A percentile compares a stretch with the other conserved stretches of the same genome.
Evolutionary conservation across 1,140 invertebrate genomes (phyloP).

Genomic region (Drosophila eugracilis): DNA sequence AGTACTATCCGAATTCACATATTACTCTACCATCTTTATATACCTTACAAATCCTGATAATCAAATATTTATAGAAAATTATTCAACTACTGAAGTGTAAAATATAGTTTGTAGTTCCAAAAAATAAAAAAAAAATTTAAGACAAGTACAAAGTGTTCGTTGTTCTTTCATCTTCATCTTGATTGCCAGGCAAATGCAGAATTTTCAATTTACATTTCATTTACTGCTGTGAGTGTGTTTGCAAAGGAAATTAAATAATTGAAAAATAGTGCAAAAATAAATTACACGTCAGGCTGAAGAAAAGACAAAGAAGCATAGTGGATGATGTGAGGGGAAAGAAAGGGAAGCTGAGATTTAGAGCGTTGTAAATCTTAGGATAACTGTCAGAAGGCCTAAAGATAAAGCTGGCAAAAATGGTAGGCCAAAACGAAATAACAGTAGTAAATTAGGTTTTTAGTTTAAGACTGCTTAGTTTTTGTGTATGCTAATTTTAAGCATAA

Average conservation of each 20-base stretch:
- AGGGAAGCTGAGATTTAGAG: constrained; percentile 33
- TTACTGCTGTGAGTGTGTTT: constrained; percentile 31
- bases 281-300: constrained; percentile 39
- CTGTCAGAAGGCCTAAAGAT: constrained; percentile 7
- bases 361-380: constrained; percentile 29
- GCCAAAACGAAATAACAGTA: not conserved
- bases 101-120: no score
- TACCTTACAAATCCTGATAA: no score
- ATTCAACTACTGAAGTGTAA: no score
- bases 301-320: not conserved
- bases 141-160: constrained; percentile 7
- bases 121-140: not conserved
- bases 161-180: constrained; percentile 31
- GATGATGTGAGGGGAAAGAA: not conserved
- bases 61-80: not conserved
- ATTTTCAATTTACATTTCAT: constrained; percentile 78
- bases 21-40: not conserved
- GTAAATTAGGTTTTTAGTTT: not conserved
- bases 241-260: constrained; percentile 59
- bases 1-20: no score
- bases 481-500: not conserved
- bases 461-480: not conserved
- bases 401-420: not conserved
- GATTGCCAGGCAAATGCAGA: constrained; percentile 62
- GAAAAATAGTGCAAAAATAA: constrained; percentile 53